Evolutionary conservation across 2,797 vertebrate species (phyloP).

Genomic region (Setipinna tenuifilis): DNA sequence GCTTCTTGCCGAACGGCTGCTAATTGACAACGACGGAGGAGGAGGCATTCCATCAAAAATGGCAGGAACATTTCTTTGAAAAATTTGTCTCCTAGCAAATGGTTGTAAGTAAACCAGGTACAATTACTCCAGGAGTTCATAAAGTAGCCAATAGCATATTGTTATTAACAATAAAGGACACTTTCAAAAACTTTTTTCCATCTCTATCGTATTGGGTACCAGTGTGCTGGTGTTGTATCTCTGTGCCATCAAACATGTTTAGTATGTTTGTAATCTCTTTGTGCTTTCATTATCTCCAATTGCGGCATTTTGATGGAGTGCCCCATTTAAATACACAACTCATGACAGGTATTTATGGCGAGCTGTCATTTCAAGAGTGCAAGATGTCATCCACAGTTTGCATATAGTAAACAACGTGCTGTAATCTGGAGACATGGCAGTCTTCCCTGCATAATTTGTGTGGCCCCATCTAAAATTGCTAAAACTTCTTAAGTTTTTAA

Average conservation of each 20-base stretch:
- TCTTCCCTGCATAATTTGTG: not conserved
- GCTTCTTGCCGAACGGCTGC: slow-evolving; percentile 57
- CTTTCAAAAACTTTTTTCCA: not conserved
- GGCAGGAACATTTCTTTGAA: not conserved
- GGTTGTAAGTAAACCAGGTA: not conserved
- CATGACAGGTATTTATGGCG: slow-evolving; percentile 2
- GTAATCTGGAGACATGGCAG: not conserved
- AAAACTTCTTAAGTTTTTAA: slow-evolving; percentile 37
- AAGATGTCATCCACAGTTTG: slow-evolving; percentile 25
- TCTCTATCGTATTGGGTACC: not conserved
- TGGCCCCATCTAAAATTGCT: slow-evolving; percentile 24
- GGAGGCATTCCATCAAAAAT: slow-evolving; percentile 40
- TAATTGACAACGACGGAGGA: slow-evolving; percentile 39
- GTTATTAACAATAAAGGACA: not conserved
- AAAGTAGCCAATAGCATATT: not conserved
- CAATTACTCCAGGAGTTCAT: not conserved
- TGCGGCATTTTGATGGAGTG: slow-evolving; percentile 12
- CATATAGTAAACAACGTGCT: not conserved
- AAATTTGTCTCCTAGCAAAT: not conserved
- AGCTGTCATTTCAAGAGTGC: slow-evolving; percentile 14
- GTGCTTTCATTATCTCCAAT: not conserved
- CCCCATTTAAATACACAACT: slow-evolving; percentile 11
- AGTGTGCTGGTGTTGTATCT: not conserved
- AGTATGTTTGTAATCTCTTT: not conserved
- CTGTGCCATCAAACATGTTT: not conserved